Conservation (phyloP, 2,113 vertebrate genomes). For the Scalopus aquaticus region DNA sequence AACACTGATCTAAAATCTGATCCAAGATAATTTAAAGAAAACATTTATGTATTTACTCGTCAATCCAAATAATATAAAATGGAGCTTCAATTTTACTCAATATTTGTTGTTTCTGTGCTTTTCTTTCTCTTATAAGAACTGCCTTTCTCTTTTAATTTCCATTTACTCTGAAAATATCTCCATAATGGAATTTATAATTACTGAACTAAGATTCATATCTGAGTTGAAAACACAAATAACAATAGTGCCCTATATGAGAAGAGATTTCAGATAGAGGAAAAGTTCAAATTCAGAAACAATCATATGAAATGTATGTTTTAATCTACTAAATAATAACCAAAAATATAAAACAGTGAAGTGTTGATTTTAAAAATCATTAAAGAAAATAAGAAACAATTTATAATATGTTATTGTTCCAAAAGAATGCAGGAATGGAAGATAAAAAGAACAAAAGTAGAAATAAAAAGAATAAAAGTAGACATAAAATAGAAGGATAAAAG, state of each 20-base stretch:
- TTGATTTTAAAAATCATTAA: not conserved
- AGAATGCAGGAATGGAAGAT: not conserved
- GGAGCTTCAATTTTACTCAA: not conserved
- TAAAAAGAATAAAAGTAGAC: not conserved
- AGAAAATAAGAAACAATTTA: not conserved
- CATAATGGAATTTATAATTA: not conserved
- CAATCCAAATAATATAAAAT: not conserved
- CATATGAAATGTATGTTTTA: not conserved
- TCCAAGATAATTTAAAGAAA: not conserved
- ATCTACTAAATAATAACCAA: not conserved
- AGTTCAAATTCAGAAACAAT: not conserved
- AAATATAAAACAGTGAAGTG: not conserved
- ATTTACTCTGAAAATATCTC: conserved; percentile 3
- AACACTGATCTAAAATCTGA: not conserved
- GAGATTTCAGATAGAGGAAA: not conserved
- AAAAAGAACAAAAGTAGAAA: not conserved
- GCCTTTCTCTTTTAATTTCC: not conserved
- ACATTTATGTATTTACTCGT: not conserved
- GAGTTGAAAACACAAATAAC: not conserved
- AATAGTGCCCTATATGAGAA: not conserved
- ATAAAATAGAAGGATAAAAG: not conserved
- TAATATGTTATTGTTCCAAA: not conserved
- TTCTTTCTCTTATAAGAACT: not conserved
- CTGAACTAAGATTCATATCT: not conserved
- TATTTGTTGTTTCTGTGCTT: not conserved